These are phyloP conservation scores for Phoxinus dragarum DNA, from an alignment of 2,797 vertebrate species.

Conservation along the genomic window DNA sequence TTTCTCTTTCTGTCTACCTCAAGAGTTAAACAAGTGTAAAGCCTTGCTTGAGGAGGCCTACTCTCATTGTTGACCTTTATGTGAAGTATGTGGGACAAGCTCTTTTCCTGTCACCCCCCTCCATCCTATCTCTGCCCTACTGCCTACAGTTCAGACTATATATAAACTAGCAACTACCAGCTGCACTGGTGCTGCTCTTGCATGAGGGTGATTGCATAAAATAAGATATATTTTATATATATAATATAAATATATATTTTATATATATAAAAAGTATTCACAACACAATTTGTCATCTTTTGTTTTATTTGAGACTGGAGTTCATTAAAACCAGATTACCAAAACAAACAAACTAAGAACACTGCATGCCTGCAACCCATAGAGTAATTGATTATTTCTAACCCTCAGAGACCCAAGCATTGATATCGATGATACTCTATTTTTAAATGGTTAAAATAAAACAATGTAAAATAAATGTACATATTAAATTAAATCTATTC, in stretches of 20 bases:
- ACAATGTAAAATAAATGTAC: not conserved
- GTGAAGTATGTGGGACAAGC: constrained; percentile 58
- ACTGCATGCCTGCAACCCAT: not conserved
- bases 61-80: constrained; percentile 74
- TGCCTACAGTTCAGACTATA: constrained; percentile 70
- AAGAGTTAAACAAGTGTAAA: no score
- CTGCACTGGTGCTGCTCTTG: not conserved
- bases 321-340: not conserved
- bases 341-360: not conserved
- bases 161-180: constrained; percentile 60
- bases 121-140: constrained; percentile 12
- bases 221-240: not conserved
- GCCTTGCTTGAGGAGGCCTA: constrained; percentile 60
- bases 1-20: not conserved
- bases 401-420: not conserved
- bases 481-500: no score
- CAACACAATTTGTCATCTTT: no score
- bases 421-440: not conserved
- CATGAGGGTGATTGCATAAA: not conserved
- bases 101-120: constrained; percentile 52
- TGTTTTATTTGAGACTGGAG: not conserved
- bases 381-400: not conserved
- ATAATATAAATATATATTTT: no score
- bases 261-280: no score
- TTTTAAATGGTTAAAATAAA: not conserved